Evolutionary conservation across 2,797 vertebrate genomes (phyloP), one percentile per base, ranked within the genome.

Genomic region (Poeciliopsis paucimaculata): DNA sequence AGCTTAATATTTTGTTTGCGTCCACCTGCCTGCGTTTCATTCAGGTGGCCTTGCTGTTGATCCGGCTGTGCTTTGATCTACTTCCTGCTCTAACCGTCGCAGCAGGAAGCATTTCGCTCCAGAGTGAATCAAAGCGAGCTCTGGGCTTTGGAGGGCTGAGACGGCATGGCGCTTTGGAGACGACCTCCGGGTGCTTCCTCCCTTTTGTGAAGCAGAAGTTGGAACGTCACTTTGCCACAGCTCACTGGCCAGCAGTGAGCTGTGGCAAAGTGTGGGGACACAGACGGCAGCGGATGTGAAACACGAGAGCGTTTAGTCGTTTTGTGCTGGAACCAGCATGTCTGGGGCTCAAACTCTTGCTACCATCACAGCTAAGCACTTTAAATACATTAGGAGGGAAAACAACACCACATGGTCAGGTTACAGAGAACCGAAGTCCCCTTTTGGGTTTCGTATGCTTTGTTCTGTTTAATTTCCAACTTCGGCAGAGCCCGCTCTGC

Each of bases 181-280:
- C 68, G 78, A 84, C 84, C 92, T 90, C 39, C 0, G 80, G 89
- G 88, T 80, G 78, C 79, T 86, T 89, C 74, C 82, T 78, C 86
- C 86, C 81, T 87, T 87, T 82, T 77, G 81, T 93, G 91, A 94
- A 94, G 94, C 92, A 87, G 73, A 80, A 93, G 88, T 88, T 64
- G 60, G 87, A 84, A 86, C 90, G 93, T 92, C 93, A 90, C 85
- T 80, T 90, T 88, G 87, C 91, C 84, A 81, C 88, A 87, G 86
- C 87, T 82, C 82, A 89, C 80, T 88, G 80, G 89, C 85, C 86
- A 86, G 78, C 88, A 86, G 31, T 34, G 31, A 34, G 31, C 31
- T 34, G 31, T 34, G 31, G 77, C 88, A 74, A 81, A 82, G 83
- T 79, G 4, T 49, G 70, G 86, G 79, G 89, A 86, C 83, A 41